Base-by-base conservation (phyloP, 2,888 invertebrate species). In the Alloplasta piceator region DNA sequence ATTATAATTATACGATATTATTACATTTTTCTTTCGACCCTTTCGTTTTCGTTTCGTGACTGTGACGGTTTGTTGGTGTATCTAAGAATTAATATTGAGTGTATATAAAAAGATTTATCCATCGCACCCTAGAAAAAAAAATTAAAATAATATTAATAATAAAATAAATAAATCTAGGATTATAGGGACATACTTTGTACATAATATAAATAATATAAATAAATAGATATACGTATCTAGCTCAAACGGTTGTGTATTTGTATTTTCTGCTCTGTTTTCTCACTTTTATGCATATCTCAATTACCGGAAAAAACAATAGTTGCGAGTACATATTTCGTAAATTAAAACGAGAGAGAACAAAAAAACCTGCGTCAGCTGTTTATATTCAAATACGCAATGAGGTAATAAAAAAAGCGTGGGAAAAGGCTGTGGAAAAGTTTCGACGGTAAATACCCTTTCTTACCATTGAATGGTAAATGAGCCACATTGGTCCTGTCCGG, bases 171-270 rank as follows among this genome's bases (percentile, higher is more conserved):
- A 84, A 83, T 87, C 66, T 76, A 86, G 83, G 84, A 84, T 86
- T 87, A 85, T 86, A 84, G 87, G 85, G 85, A 85, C 87, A 84
- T 88, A 89, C 87, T 90, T 90, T 90, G 89, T 90, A 90, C 87
- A 90, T 90, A 90, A 87, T 89, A 90, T 89, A 90, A 87, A 90
- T 90, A 90, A 87, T 86, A 88, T 86, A 86, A 88, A 89, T 87
- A 88, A 87, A 89, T 88, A 89, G 85, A 89, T 87, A 88, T 89
- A 88, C 86, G 84, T 88, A 88, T 86, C 86, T 89, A 88, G 84
- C 84, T 83, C 84, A 83, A 82, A 9, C 80, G 80, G 82, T 64
- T 75, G 80, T 83, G 58, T 64, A 67, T 58, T 66, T 71, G 6
- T 48, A 52, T 41, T n/a, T 16, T 10, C n/a, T n/a, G n/a, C n/a